These are phyloP conservation scores for Pteronura brasiliensis DNA, from an alignment of 2,113 vertebrate species.

Conservation along the genomic window DNA sequence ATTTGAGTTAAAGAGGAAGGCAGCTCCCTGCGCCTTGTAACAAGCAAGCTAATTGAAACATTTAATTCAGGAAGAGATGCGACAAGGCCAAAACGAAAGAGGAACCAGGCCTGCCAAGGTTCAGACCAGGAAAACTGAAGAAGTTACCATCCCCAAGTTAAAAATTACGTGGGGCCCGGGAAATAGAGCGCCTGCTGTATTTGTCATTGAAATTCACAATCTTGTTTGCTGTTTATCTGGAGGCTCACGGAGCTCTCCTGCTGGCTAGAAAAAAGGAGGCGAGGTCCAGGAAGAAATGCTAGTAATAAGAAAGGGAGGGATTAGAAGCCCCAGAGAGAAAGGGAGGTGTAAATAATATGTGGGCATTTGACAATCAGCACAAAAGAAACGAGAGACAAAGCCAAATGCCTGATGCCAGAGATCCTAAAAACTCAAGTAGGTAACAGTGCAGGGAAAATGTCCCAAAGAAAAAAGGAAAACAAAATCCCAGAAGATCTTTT, in stretches of 20 bases:
- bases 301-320: not conserved
- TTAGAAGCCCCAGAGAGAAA: not conserved
- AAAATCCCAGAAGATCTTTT: not conserved
- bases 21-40: not conserved
- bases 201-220: not conserved
- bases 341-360: not conserved
- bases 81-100: not conserved
- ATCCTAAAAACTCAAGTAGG: not conserved
- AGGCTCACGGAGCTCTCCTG: not conserved
- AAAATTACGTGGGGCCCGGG: not conserved
- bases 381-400: not conserved
- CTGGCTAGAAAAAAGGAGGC: not conserved
- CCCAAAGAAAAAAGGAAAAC: not conserved
- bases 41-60: slow-evolving; percentile 18
- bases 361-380: not conserved
- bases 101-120: not conserved
- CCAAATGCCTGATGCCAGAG: not conserved
- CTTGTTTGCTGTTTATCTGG: not conserved
- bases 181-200: not conserved
- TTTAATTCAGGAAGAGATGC: slow-evolving; percentile 42
- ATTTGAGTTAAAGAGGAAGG: not conserved
- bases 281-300: not conserved
- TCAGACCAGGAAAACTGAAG: not conserved
- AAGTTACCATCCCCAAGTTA: not conserved
- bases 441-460: not conserved